A percentile compares a stretch with the other conserved stretches of the same genome.
Evolutionary conservation across 2,113 vertebrate species (phyloP).

Genomic region (Dipodomys spectabilis): DNA sequence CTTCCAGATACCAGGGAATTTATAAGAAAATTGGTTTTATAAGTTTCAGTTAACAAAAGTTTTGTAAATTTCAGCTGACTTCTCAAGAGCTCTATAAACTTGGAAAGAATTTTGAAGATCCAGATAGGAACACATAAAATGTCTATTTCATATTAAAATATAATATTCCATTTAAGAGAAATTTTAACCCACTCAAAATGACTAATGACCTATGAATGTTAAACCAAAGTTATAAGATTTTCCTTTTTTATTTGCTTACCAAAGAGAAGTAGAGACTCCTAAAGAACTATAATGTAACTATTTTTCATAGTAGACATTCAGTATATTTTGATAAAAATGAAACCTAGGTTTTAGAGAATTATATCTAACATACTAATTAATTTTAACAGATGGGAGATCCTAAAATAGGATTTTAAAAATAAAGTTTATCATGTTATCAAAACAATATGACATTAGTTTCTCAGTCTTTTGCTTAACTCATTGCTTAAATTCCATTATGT

Average conservation of each 20-base stretch:
- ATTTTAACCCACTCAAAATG: constrained; percentile 21
- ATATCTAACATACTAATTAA: constrained; percentile 21
- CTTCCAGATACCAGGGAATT: not conserved
- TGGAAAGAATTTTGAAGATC: not conserved
- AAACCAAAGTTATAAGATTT: not conserved
- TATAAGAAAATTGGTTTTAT: not conserved
- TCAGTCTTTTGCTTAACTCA: not conserved
- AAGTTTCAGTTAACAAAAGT: not conserved
- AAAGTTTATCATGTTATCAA: not conserved
- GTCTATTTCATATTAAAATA: constrained; percentile 36
- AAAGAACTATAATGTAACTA: constrained; percentile 1
- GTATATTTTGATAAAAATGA: constrained; percentile 46
- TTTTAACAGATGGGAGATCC: not conserved
- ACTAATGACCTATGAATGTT: not conserved
- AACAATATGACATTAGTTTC: constrained; percentile 5
- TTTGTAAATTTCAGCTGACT: not conserved
- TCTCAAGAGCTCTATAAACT: constrained; percentile 12
- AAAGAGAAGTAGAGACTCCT: constrained; percentile 4
- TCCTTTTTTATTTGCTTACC: not conserved
- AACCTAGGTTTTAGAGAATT: constrained; percentile 49
- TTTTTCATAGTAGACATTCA: constrained; percentile 37
- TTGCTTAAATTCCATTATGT: not conserved
- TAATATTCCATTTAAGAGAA: constrained; percentile 7
- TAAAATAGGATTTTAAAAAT: constrained; percentile 16
- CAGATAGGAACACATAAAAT: not conserved